These are phyloP conservation scores for Drosophila nikananu DNA, from an alignment of 1,140 invertebrate genomes.

Conservation along the genomic window DNA sequence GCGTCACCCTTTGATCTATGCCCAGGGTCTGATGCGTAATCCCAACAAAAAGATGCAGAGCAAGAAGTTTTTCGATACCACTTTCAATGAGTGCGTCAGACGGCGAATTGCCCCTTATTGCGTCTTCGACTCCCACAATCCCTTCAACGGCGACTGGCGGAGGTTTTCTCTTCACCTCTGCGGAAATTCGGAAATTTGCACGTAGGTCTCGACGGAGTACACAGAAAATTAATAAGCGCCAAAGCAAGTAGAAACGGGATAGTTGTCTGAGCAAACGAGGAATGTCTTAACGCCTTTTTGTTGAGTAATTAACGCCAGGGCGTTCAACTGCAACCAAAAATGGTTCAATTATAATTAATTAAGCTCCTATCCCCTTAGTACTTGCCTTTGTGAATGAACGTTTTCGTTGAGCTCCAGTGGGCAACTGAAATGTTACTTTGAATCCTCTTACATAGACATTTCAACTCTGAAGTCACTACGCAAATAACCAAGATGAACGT, in stretches of 20 bases:
- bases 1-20: slow-evolving; percentile 87
- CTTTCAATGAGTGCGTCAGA: slow-evolving; percentile 94
- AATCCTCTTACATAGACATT: slow-evolving; percentile 87
- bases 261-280: not conserved
- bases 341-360: not conserved
- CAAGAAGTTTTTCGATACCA: slow-evolving; percentile 94
- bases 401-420: slow-evolving; percentile 36
- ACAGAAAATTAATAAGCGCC: too few relatives aligned
- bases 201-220: slow-evolving; percentile 60
- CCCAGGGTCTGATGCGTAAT: slow-evolving; percentile 90
- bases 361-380: slow-evolving; percentile 5
- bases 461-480: slow-evolving; percentile 92
- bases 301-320: not conserved
- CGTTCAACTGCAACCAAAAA: not conserved
- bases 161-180: slow-evolving; percentile 94
- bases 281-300: too few relatives aligned
- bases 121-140: slow-evolving; percentile 88
- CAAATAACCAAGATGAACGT: slow-evolving; percentile 93
- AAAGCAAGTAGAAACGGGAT: not conserved
- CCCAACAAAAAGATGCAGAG: slow-evolving; percentile 91
- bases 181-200: slow-evolving; percentile 88
- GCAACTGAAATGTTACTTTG: not conserved
- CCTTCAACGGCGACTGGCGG: slow-evolving; percentile 91
- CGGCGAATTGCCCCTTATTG: slow-evolving; percentile 91
- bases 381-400: not conserved